Evolutionary conservation across 2,113 vertebrate species (phyloP).

Genomic region (Cochlearius cochlearius): DNA sequence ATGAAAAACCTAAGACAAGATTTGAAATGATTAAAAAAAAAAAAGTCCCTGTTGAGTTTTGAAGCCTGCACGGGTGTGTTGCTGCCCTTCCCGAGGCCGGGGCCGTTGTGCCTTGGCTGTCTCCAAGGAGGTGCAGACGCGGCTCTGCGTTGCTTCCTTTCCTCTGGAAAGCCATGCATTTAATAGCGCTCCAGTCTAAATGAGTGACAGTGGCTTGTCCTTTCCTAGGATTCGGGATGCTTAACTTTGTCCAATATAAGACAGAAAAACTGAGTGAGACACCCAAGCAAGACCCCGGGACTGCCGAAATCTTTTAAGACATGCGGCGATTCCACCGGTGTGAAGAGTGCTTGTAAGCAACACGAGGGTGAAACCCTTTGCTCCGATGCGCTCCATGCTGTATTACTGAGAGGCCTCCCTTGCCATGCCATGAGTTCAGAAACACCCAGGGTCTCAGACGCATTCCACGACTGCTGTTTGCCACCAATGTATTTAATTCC

Average conservation of each 20-base stretch:
- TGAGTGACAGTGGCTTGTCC: neutral
- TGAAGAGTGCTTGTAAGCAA: neutral
- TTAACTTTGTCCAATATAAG: neutral
- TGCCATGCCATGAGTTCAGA: neutral
- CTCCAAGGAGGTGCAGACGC: slow-evolving; percentile 6
- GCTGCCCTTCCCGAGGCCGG: slow-evolving; percentile 9
- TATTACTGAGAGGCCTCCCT: neutral
- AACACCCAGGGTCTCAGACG: neutral
- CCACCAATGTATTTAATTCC: neutral
- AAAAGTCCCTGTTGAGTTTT: neutral
- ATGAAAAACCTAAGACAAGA: neutral
- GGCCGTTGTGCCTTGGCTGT: neutral
- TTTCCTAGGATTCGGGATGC: neutral
- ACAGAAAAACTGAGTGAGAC: neutral
- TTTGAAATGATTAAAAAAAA: neutral
- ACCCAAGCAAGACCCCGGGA: neutral
- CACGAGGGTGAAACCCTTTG: neutral
- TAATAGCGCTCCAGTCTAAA: slow-evolving; percentile 6
- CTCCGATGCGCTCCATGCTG: neutral
- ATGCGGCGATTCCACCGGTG: neutral
- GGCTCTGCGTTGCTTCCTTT: neutral
- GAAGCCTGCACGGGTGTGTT: neutral
- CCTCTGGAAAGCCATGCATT: neutral
- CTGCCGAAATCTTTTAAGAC: neutral
- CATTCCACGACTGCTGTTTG: neutral